A percentile compares a stretch with the other conserved stretches of the same genome.
These are phyloP conservation scores for Augochlora pura DNA, from an alignment of 1,140 invertebrate genomes.

Conservation along the genomic window DNA sequence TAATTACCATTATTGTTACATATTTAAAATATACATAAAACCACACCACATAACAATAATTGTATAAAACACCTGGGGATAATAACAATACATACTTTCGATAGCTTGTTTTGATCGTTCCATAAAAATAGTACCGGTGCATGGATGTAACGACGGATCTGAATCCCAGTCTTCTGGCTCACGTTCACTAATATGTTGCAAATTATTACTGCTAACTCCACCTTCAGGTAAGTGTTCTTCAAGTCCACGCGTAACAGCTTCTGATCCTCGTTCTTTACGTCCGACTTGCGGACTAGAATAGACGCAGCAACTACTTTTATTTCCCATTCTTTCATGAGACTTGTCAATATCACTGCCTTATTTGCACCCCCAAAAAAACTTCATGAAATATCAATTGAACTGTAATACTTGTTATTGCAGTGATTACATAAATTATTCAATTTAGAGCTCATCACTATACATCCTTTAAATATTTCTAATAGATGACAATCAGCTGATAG, in stretches of 20 bases:
- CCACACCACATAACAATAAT: not conserved
- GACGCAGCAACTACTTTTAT: conserved; percentile 89
- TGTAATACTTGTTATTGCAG: conserved; percentile 12
- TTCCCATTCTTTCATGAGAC: conserved; percentile 83
- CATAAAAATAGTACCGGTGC: conserved; percentile 96
- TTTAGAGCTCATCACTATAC: conserved; percentile 6
- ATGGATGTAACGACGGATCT: conserved; percentile 97
- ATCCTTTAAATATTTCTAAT: conserved; percentile 49
- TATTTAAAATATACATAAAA: not conserved
- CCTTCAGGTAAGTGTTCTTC: conserved; percentile 87
- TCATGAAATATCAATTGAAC: conserved; percentile 15
- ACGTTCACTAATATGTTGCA: conserved; percentile 98
- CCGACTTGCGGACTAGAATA: conserved; percentile 85
- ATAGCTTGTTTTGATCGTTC: conserved; percentile 95
- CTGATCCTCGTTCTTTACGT: conserved; percentile 76
- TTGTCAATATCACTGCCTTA: not conserved
- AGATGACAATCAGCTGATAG: conserved; percentile 58
- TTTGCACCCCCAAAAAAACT: conserved; percentile 18
- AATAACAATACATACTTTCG: conserved; percentile 84
- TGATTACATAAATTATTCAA: conserved; percentile 13
- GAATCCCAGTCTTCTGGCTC: conserved; percentile 96
- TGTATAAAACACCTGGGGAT: conserved; percentile 55
- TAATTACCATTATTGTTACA: conserved; percentile 9
- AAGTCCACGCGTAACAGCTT: conserved; percentile 79
- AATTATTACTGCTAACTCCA: conserved; percentile 91